Conservation (phyloP, 2,888 invertebrate genomes). For the Dilophus febrilis region DNA sequence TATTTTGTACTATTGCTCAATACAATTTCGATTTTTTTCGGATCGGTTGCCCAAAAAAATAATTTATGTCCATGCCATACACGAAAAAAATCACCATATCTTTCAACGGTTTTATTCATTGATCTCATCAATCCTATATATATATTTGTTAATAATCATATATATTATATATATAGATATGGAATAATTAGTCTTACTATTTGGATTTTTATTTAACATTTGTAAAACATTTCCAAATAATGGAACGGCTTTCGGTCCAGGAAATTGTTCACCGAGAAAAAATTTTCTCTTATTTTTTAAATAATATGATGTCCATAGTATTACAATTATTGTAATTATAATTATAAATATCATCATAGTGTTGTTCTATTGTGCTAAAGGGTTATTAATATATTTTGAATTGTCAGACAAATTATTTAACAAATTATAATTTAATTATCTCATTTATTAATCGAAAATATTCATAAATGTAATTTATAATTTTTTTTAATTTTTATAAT, state of each 20-base stretch:
- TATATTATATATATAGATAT: not conserved
- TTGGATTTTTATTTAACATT: conserved; percentile 2
- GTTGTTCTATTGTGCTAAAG: too few relatives aligned
- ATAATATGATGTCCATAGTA: conserved; percentile 10
- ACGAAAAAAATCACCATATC: conserved; percentile 10
- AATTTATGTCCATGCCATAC: conserved; percentile 14
- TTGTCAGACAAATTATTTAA: too few relatives aligned
- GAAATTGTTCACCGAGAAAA: conserved; percentile 12
- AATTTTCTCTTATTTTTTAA: not conserved
- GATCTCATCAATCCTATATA: too few relatives aligned
- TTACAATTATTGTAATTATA: conserved; percentile 19
- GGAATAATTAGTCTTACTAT: not conserved
- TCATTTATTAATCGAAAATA: too few relatives aligned
- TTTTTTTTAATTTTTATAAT: too few relatives aligned
- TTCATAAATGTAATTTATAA: too few relatives aligned
- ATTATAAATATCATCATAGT: not conserved
- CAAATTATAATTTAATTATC: too few relatives aligned
- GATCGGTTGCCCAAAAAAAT: conserved; percentile 19
- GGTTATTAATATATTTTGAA: too few relatives aligned
- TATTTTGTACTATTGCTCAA: conserved; percentile 15
- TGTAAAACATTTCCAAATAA: conserved; percentile 18
- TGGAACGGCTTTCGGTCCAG: conserved; percentile 18
- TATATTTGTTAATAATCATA: too few relatives aligned
- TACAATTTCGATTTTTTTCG: conserved; percentile 16
- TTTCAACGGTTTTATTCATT: conserved; percentile 7